These are phyloP conservation scores for Drosophila helvetica DNA, from an alignment of 2,888 invertebrate species.

Conservation along the genomic window DNA sequence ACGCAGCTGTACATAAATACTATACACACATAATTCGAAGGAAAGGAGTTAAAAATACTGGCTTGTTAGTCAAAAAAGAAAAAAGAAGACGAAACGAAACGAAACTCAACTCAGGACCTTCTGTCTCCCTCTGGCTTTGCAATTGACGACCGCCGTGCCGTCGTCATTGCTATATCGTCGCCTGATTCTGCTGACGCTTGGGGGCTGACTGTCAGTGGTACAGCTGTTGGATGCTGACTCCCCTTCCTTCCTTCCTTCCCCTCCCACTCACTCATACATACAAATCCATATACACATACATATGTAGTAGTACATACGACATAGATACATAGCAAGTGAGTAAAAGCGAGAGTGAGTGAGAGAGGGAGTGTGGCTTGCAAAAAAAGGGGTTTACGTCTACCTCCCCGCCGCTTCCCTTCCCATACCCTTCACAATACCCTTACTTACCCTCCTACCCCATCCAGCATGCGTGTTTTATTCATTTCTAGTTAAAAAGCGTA, in stretches of 20 bases:
- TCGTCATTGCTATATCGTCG: conserved; percentile 8
- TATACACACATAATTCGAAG: conserved; percentile 63
- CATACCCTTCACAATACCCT: conserved; percentile 19
- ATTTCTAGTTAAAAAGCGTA: conserved; percentile 73
- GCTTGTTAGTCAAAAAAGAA: conserved; percentile 64
- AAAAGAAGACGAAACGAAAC: not conserved
- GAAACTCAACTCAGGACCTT: not conserved
- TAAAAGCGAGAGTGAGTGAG: conserved; percentile 9
- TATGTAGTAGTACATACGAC: conserved; percentile 1
- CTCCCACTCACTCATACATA: not conserved
- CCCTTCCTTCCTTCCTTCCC: not conserved
- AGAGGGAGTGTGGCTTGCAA: conserved; percentile 4
- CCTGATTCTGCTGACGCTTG: conserved; percentile 1
- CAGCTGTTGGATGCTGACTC: conserved; percentile 9
- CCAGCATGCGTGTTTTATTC: conserved; percentile 64
- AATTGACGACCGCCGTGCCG: not conserved
- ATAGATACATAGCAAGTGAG: conserved; percentile 2
- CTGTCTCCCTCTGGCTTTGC: not conserved
- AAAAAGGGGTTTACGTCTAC: conserved; percentile 27
- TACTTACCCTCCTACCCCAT: conserved; percentile 22
- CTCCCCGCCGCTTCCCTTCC: not conserved
- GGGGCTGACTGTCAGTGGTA: conserved; percentile 5
- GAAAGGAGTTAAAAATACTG: conserved; percentile 70
- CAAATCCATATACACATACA: no score
- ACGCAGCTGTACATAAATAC: conserved; percentile 12